These are phyloP conservation scores for Parnassius mnemosyne DNA, from an alignment of 2,888 invertebrate genomes.

Conservation along the genomic window DNA sequence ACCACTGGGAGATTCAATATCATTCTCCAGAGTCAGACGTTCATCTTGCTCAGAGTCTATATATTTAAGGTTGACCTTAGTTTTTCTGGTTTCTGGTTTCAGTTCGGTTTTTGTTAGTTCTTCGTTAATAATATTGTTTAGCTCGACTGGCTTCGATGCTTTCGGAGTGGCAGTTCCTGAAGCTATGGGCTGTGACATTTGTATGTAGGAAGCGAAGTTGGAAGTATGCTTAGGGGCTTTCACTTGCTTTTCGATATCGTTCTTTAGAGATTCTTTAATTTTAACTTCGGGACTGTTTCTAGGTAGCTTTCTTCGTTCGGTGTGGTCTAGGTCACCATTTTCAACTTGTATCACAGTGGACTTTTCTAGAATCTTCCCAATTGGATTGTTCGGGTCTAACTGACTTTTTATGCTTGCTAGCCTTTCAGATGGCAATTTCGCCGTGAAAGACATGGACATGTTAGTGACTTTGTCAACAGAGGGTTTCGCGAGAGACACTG, in stretches of 20 bases:
- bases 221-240: slow-evolving; percentile 77
- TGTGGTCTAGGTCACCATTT: slow-evolving; percentile 59
- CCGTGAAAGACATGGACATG: slow-evolving; percentile 63
- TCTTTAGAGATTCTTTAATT: slow-evolving; percentile 55
- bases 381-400: slow-evolving; percentile 74
- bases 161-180: slow-evolving; percentile 64
- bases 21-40: slow-evolving; percentile 59
- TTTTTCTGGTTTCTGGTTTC: slow-evolving; percentile 43
- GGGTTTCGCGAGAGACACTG: slow-evolving; percentile 61
- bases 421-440: slow-evolving; percentile 64
- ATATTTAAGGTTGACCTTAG: slow-evolving; percentile 57
- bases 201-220: slow-evolving; percentile 83
- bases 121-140: slow-evolving; percentile 46
- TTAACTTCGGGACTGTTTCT: slow-evolving; percentile 46
- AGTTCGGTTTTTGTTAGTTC: slow-evolving; percentile 43
- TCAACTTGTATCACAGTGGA: slow-evolving; percentile 74
- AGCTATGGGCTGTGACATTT: slow-evolving; percentile 74
- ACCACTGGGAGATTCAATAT: slow-evolving; percentile 71
- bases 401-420: slow-evolving; percentile 74
- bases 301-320: slow-evolving; percentile 46
- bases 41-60: slow-evolving; percentile 66
- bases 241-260: slow-evolving; percentile 69
- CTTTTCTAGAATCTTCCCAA: slow-evolving; percentile 75
- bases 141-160: slow-evolving; percentile 40
- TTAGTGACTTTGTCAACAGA: slow-evolving; percentile 50